These are phyloP conservation scores for Ophiothrix spiculata DNA, from an alignment of 35 echinoderm and acorn worm species.

Conservation along the genomic window DNA sequence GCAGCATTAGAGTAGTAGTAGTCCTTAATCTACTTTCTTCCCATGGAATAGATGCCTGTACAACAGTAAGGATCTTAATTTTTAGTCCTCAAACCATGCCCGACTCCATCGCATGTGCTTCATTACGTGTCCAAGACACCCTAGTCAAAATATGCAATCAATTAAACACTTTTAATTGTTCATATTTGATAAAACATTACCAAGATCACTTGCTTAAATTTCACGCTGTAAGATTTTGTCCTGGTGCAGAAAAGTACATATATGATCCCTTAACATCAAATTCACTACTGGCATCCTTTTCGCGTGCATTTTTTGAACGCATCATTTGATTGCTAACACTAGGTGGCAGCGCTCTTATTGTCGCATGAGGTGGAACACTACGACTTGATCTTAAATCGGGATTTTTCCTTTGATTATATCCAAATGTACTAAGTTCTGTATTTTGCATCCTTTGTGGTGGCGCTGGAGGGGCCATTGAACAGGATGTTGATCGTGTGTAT, in stretches of 20 bases:
- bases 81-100: too few species aligned
- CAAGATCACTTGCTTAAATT: too few species aligned
- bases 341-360: slow-evolving; percentile 54
- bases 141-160: too few species aligned
- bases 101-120: too few species aligned
- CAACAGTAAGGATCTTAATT: too few species aligned
- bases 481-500: not conserved
- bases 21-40: too few species aligned
- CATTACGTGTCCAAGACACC: too few species aligned
- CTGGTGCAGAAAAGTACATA: slow-evolving; percentile 9
- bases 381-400: not conserved
- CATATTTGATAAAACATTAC: too few species aligned
- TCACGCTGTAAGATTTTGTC: not conserved
- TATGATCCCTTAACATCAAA: slow-evolving; percentile 75
- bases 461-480: not conserved
- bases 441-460: not conserved
- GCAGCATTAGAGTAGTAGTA: too few species aligned
- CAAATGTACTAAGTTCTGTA: not conserved
- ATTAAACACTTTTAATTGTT: too few species aligned
- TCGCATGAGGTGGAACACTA: slow-evolving; percentile 32
- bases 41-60: too few species aligned
- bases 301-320: slow-evolving; percentile 59
- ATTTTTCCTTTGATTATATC: not conserved
- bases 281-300: slow-evolving; percentile 75
- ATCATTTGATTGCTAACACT: slow-evolving; percentile 81